Evolutionary conservation across 2,113 vertebrate genomes (phyloP).

Genomic region (Chloebia gouldiae): DNA sequence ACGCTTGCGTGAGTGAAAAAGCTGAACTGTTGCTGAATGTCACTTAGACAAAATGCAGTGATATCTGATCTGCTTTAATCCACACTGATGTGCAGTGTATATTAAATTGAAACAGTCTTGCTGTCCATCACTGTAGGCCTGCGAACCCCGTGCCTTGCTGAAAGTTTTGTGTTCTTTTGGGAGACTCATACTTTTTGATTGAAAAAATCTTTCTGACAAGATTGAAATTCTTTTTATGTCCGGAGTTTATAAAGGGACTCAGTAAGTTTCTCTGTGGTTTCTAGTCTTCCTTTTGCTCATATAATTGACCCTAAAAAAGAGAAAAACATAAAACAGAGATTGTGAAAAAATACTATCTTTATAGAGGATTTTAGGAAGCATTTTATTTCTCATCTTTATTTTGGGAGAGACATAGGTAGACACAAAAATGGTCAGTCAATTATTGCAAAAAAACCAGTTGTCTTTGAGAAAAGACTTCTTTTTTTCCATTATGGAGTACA

Average conservation of each 20-base stretch:
- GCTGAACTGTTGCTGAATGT: background rate
- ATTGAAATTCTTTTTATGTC: background rate
- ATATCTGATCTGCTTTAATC: background rate
- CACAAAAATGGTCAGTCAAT: background rate
- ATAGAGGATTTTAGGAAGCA: background rate
- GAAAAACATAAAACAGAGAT: background rate
- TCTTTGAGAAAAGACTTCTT: background rate
- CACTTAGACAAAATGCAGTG: background rate
- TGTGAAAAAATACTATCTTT: background rate
- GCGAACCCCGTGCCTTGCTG: fast-evolving
- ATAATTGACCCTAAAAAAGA: slow-evolving; percentile 2
- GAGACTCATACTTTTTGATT: background rate
- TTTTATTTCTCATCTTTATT: slow-evolving; percentile 16
- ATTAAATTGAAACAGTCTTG: background rate
- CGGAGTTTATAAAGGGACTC: background rate
- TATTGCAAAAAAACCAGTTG: background rate
- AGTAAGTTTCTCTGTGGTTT: background rate
- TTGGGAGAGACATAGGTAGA: background rate
- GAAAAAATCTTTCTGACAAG: background rate
- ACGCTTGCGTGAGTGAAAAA: background rate
- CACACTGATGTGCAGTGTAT: no score
- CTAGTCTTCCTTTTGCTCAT: background rate
- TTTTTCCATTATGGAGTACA: background rate
- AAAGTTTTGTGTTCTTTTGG: background rate
- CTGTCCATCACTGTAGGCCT: background rate